Evolutionary conservation across 2,797 vertebrate genomes (phyloP).

Genomic region (Falco columbarius): DNA sequence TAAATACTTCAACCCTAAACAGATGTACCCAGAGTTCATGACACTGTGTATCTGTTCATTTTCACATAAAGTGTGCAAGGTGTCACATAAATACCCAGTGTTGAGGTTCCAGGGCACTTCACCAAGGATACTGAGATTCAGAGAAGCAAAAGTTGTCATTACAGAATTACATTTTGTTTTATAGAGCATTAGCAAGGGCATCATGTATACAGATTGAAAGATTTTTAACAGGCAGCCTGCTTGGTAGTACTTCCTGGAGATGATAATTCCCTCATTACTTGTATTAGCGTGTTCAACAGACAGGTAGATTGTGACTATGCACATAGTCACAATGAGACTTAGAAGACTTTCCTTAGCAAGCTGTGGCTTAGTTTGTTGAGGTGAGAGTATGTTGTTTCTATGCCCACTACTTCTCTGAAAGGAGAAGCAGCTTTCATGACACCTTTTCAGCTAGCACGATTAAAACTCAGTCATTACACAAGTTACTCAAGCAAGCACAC

Average conservation of each 20-base stretch:
- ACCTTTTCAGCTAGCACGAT: background rate
- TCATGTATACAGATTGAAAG: background rate
- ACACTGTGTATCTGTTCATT: background rate
- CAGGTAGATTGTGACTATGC: background rate
- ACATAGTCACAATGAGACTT: rapidly evolving
- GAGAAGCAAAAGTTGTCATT: background rate
- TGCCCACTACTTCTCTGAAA: background rate
- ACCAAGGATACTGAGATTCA: background rate
- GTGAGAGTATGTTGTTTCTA: background rate
- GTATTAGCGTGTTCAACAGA: background rate
- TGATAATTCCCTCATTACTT: background rate
- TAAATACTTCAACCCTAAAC: background rate
- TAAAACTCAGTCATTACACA: background rate
- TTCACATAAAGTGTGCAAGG: background rate
- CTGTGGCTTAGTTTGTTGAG: background rate
- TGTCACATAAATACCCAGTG: background rate
- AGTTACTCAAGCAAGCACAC: background rate
- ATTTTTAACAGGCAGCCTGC: background rate
- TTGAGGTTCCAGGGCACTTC: background rate
- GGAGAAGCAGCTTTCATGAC: background rate
- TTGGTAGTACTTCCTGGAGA: background rate
- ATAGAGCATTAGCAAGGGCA: background rate
- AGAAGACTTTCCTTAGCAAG: background rate
- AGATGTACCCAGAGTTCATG: background rate
- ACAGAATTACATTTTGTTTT: background rate